Percentiles rank a stretch among this genome's conserved stretches.
Conservation (phyloP, 2,888 invertebrate species). For the Caenorhabditis drosophilae region DNA sequence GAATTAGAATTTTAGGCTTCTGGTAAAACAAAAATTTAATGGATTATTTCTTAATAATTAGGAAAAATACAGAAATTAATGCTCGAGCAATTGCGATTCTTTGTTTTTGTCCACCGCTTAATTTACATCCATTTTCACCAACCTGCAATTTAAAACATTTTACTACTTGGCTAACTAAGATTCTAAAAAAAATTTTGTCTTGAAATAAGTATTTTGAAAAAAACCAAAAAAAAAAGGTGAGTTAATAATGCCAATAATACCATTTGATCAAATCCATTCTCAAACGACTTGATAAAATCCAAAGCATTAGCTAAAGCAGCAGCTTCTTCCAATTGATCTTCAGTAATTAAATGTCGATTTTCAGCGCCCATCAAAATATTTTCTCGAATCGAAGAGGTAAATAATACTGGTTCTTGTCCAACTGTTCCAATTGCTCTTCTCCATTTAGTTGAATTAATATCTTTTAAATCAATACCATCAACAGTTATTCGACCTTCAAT, state of each 20-base stretch:
- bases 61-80: conserved; percentile 26
- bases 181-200: no score
- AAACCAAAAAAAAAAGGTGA: no score
- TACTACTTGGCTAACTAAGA: no score
- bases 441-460: conserved; percentile 78
- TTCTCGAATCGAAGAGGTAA: conserved; percentile 85
- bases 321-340: conserved; percentile 72
- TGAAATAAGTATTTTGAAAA: no score
- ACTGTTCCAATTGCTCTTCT: conserved; percentile 83
- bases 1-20: conserved; percentile 87
- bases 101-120: conserved; percentile 71
- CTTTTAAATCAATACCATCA: conserved; percentile 80
- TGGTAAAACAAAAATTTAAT: conserved; percentile 70
- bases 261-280: conserved; percentile 80
- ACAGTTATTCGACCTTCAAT: conserved; percentile 74
- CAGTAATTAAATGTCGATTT: conserved; percentile 70
- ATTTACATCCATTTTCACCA: conserved; percentile 80
- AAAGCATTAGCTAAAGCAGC: conserved; percentile 84
- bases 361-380: conserved; percentile 87
- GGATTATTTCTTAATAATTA: neutral
- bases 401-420: conserved; percentile 89
- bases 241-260: no score
- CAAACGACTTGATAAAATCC: conserved; percentile 78
- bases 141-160: no score
- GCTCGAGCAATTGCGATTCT: conserved; percentile 56